phyloP scores from a whole-genome alignment of 2,888 invertebrate species.

The Melanophora roralis region DNA sequence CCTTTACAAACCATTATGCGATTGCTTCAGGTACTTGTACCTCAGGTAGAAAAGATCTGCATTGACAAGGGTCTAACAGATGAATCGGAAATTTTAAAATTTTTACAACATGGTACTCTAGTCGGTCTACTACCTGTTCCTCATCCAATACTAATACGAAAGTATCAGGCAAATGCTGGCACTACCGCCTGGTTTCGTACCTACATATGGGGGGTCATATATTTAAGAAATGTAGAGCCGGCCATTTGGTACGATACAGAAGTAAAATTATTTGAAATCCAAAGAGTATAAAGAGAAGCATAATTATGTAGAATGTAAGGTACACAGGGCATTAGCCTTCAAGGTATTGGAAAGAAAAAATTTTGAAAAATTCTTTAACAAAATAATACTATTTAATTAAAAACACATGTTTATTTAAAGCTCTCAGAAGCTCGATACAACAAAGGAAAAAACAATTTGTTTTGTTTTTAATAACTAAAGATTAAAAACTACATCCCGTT shows the following conservation, averaged over 20 bases:
- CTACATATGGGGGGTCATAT: conserved; percentile 99
- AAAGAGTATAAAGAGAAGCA: conserved; percentile 84
- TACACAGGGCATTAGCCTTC: not conserved
- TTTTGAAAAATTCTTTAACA: not conserved
- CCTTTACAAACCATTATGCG: conserved; percentile 99
- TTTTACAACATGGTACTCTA: conserved; percentile 98
- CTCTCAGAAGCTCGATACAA: not conserved
- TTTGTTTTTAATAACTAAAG: no score
- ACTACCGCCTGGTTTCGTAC: conserved; percentile 99
- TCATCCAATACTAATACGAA: conserved; percentile 98
- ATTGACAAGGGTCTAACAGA: conserved; percentile 99
- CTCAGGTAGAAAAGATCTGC: conserved; percentile 99
- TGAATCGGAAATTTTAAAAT: conserved; percentile 99
- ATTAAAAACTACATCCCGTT: no score
- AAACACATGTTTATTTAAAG: not conserved
- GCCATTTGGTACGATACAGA: conserved; percentile 99
- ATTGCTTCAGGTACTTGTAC: conserved; percentile 97
- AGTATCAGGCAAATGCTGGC: conserved; percentile 99
- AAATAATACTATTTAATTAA: not conserved
- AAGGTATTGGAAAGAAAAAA: not conserved
- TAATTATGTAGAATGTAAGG: conserved; percentile 6
- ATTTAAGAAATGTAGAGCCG: conserved; percentile 98
- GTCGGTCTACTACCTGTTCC: conserved; percentile 98
- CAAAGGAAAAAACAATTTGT: not conserved
- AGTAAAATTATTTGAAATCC: conserved; percentile 99